These are phyloP conservation scores for Luperina testacea DNA, from an alignment of 2,888 invertebrate genomes.

Conservation along the genomic window DNA sequence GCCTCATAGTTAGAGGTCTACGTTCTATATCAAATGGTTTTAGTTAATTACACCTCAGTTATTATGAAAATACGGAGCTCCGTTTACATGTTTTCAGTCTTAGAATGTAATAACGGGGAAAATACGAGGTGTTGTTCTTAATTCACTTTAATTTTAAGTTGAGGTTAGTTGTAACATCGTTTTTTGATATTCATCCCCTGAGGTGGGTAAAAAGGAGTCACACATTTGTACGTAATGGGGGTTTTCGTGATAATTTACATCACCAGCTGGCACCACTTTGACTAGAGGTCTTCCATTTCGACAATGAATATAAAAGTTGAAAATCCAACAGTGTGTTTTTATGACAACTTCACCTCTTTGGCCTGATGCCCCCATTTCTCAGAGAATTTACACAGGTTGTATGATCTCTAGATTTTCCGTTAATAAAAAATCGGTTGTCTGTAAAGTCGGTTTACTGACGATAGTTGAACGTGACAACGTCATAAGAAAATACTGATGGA, in stretches of 20 bases:
- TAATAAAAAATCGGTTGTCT: no score
- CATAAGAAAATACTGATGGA: no score
- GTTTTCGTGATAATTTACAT: no score
- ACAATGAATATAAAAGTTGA: no score
- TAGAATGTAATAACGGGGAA: not conserved
- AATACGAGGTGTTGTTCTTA: not conserved
- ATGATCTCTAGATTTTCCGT: not conserved
- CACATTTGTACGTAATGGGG: no score
- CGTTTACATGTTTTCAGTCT: not conserved
- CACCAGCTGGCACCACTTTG: no score
- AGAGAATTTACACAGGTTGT: not conserved
- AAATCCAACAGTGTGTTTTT: not conserved
- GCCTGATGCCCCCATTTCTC: slow-evolving; percentile 21
- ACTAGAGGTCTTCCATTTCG: no score
- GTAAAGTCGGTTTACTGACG: no score
- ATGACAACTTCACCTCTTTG: not conserved
- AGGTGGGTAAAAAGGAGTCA: no score
- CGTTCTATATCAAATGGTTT: slow-evolving; percentile 1
- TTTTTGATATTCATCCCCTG: no score
- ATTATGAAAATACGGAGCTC: not conserved
- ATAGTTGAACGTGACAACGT: no score
- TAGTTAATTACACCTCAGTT: slow-evolving; percentile 3
- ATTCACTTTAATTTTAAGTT: not conserved
- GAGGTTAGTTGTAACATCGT: not conserved
- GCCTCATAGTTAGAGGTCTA: slow-evolving; percentile 15